Conservation (phyloP, 1,140 invertebrate genomes). For the Solen grandis region DNA sequence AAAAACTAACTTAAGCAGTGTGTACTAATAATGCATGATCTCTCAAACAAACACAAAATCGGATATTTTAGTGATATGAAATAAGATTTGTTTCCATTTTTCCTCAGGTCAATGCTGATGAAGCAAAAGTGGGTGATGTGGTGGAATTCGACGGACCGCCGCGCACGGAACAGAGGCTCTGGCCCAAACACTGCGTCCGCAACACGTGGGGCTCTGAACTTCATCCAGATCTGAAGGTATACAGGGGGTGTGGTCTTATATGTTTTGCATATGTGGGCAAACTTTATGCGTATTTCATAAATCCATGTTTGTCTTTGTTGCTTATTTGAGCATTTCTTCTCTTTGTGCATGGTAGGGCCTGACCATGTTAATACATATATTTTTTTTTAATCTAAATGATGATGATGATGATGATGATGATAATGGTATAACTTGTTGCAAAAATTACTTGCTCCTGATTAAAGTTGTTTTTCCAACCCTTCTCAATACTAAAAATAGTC, state of each 20-base stretch:
- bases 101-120: conserved; percentile 83
- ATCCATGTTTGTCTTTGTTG: not conserved
- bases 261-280: not conserved
- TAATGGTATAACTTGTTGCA: too few species aligned
- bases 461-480: too few species aligned
- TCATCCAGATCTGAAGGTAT: conserved; percentile 93
- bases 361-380: not conserved
- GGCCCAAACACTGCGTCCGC: conserved; percentile 97
- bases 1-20: too few species aligned
- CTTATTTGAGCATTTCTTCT: not conserved
- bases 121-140: conserved; percentile 92
- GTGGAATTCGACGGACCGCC: conserved; percentile 87
- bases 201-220: conserved; percentile 96
- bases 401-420: too few species aligned
- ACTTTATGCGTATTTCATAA: not conserved
- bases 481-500: too few species aligned
- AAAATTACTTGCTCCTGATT: too few species aligned
- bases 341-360: not conserved
- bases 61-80: too few species aligned
- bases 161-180: conserved; percentile 85
- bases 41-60: too few species aligned
- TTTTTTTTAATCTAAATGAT: too few species aligned
- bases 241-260: not conserved
- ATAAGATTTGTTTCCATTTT: too few species aligned
- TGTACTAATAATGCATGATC: too few species aligned